phyloP scores from a whole-genome alignment of 2,888 invertebrate species.

The Eupithecia exiguata region DNA sequence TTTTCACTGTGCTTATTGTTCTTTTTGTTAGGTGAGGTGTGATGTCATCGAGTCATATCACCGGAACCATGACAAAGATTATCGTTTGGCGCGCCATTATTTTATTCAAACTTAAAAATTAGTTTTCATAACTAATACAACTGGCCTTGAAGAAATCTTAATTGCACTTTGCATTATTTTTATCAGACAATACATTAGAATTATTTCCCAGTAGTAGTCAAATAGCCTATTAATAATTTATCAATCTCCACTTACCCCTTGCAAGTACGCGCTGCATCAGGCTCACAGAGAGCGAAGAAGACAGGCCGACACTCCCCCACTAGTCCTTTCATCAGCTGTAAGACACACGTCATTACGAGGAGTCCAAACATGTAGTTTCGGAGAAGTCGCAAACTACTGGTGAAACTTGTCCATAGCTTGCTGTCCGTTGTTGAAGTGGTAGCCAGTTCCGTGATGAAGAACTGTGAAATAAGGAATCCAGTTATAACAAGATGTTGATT shows the following conservation, averaged over 20 bases:
- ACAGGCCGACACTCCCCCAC: constrained; percentile 88
- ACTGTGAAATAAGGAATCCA: background rate
- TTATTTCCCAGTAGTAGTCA: too few species aligned
- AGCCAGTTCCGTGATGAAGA: constrained; percentile 6
- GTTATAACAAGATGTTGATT: background rate
- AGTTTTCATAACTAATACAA: too few species aligned
- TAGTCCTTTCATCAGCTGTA: constrained; percentile 86
- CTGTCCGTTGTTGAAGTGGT: background rate
- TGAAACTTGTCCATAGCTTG: constrained; percentile 45
- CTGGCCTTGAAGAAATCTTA: too few species aligned
- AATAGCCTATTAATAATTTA: too few species aligned
- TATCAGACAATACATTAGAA: too few species aligned
- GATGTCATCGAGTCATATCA: too few species aligned
- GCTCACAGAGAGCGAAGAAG: constrained; percentile 88
- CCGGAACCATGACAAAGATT: too few species aligned
- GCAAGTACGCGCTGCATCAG: constrained; percentile 86
- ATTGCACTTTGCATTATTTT: too few species aligned
- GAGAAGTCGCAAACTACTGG: constrained; percentile 71
- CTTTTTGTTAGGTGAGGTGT: too few species aligned
- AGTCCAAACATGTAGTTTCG: constrained; percentile 85
- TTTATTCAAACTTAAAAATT: too few species aligned
- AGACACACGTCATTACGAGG: constrained; percentile 83
- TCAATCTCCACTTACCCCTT: constrained; percentile 64
- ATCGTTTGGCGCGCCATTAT: too few species aligned
- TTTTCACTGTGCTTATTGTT: too few species aligned